These are phyloP conservation scores for Laticauda colubrina DNA, from an alignment of 2,113 vertebrate species.

Conservation along the genomic window DNA sequence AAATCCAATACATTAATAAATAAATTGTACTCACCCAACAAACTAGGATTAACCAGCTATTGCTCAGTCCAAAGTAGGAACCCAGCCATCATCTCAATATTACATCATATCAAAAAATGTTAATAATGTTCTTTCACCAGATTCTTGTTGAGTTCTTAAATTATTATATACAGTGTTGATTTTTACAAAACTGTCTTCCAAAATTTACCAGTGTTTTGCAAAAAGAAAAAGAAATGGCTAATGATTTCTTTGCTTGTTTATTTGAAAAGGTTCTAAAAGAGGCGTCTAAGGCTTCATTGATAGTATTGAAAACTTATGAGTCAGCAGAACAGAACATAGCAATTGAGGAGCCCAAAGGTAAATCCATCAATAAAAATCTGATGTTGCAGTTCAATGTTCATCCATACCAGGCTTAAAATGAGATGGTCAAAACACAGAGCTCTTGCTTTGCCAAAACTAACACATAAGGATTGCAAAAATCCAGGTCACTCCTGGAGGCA, in stretches of 20 bases:
- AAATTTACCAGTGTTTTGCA: not conserved
- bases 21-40: not conserved
- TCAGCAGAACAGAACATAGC: not conserved
- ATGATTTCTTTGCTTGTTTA: not conserved
- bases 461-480: not conserved
- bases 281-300: constrained; percentile 10
- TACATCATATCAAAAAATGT: not conserved
- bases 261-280: constrained; percentile 11
- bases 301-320: not conserved
- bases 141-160: not conserved
- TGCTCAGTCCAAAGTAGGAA: not conserved
- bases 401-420: not conserved
- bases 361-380: not conserved
- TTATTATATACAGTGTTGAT: not conserved
- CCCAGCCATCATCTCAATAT: not conserved
- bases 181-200: not conserved
- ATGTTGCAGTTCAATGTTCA: not conserved
- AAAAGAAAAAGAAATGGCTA: not conserved
- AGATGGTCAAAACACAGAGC: not conserved
- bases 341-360: not conserved
- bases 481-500: not conserved
- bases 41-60: not conserved
- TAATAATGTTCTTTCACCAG: not conserved
- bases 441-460: not conserved
- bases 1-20: not conserved